Base-by-base conservation (phyloP, 2,797 vertebrate species). In the Trichosurus vulpecula region DNA sequence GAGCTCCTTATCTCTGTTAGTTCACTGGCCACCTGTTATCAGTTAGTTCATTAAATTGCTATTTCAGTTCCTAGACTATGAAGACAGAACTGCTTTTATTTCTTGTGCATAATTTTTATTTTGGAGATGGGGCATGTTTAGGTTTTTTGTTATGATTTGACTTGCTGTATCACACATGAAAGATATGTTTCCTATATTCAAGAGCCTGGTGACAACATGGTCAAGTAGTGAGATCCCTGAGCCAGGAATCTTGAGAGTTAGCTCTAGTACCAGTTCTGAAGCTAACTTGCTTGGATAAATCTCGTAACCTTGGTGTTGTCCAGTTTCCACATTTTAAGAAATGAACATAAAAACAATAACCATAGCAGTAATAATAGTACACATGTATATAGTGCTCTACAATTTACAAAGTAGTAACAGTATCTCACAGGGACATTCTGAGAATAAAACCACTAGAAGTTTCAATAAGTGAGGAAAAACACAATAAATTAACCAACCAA, bases 251-350 rank as follows among this genome's bases (percentile, higher is more conserved):
- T 94, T 51, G 22, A 93, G 51, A 91, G 89, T 61, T 61, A 29
- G 58, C 58, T 61, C 57, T 58, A 30, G 29, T 58, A 58, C 57
- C 1, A 61, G 58, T 74, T 74, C 61, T 74, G 61, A 53, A 94
- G 53, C 35, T 19, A 91, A 92, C 94, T 92, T 92, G 52, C 91
- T 91, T 57, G 61, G 47, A 97, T n/a, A 57, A 89, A 0, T 56
- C 58, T 90, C 52, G 55, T 92, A 92, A 95, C 89, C 25, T 25
- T 14, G 66, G 19, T 74, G 13, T 66, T 31, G 35, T 94, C 90
- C 3, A 90, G 91, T 93, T 95, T 95, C n/a, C 47, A 31, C 52
- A 90, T 92, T 91, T 96, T 54, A 94, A 94, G 91, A 92, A 90
- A 92, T 57, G 10, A 31, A 56, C 14, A 54, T 54, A 29, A 35